Evolutionary conservation across 2,797 vertebrate genomes (phyloP).

Genomic region (Sparidentex hasta): DNA sequence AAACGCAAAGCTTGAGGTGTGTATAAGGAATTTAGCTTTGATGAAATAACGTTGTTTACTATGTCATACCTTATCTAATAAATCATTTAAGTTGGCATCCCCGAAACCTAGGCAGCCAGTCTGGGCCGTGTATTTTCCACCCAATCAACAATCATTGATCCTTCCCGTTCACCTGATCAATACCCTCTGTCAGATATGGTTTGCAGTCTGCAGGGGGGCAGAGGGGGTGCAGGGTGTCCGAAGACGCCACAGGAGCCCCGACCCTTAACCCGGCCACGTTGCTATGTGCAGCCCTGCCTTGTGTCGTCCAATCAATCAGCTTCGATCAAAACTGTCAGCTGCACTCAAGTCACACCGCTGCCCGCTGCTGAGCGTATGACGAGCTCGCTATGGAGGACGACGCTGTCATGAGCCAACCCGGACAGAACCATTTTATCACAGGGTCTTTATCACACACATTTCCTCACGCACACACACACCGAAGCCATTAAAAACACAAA

Average conservation of each 20-base stretch:
- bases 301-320: slow-evolving; percentile 65
- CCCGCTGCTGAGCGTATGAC: slow-evolving; percentile 25
- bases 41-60: background rate
- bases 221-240: slow-evolving; percentile 9
- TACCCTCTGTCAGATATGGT: slow-evolving; percentile 73
- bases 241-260: slow-evolving; percentile 23
- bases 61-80: background rate
- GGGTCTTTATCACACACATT: slow-evolving; percentile 43
- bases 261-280: slow-evolving; percentile 53
- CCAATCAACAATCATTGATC: slow-evolving; percentile 73
- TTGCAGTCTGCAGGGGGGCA: slow-evolving; percentile 43
- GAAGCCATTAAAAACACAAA: slow-evolving; percentile 66
- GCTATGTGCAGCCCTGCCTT: slow-evolving; percentile 43
- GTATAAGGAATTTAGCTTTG: background rate
- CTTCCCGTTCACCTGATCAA: slow-evolving; percentile 62
- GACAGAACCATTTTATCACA: slow-evolving; percentile 56
- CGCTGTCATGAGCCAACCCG: slow-evolving; percentile 29
- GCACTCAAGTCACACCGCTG: slow-evolving; percentile 31
- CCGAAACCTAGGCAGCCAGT: background rate
- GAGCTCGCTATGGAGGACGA: slow-evolving; percentile 24
- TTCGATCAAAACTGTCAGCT: slow-evolving; percentile 74
- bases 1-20: background rate
- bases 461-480: background rate
- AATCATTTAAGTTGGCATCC: background rate
- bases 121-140: slow-evolving; percentile 31